These are phyloP conservation scores for Hydractinia symbiolongicarpus DNA, from an alignment of 30 jellyfish, hydroid and myxozoan species.

Conservation along the genomic window DNA sequence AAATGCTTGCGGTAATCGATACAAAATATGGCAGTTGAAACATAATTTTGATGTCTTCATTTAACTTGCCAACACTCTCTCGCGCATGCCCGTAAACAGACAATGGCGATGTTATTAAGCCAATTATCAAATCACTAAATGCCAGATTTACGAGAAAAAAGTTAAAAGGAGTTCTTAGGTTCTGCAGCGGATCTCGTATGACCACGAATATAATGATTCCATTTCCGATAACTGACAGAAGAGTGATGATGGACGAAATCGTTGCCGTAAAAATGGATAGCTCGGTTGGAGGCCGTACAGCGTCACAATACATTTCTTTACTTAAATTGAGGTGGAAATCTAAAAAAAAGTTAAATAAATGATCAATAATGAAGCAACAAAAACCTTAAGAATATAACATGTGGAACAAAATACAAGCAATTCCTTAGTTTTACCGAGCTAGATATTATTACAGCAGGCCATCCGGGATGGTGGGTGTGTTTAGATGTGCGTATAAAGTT, in stretches of 20 bases:
- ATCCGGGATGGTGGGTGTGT: no score
- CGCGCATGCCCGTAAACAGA: constrained; percentile 5
- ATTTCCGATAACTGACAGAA: constrained; percentile 35
- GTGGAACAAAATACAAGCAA: no score
- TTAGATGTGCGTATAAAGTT: no score
- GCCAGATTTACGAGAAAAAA: constrained; percentile 29
- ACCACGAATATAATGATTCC: constrained; percentile 12
- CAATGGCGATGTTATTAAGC: constrained; percentile 19
- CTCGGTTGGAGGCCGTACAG: constrained; percentile 42
- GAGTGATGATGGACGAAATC: constrained; percentile 28
- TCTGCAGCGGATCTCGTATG: constrained; percentile 16
- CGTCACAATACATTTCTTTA: background rate
- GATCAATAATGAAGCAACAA: no score
- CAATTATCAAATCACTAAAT: constrained; percentile 24
- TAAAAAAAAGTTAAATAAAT: no score
- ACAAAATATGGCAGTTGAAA: constrained; percentile 20
- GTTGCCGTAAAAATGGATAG: constrained; percentile 55
- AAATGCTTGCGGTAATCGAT: constrained; percentile 18
- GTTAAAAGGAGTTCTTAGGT: constrained; percentile 30
- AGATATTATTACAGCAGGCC: no score
- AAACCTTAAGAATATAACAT: no score
- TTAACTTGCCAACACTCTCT: background rate
- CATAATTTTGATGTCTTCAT: background rate
- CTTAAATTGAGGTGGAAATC: no score
- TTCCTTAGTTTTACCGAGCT: no score